These are phyloP conservation scores for Oxystoma pomonae DNA, from an alignment of 2,888 invertebrate genomes.

Conservation along the genomic window DNA sequence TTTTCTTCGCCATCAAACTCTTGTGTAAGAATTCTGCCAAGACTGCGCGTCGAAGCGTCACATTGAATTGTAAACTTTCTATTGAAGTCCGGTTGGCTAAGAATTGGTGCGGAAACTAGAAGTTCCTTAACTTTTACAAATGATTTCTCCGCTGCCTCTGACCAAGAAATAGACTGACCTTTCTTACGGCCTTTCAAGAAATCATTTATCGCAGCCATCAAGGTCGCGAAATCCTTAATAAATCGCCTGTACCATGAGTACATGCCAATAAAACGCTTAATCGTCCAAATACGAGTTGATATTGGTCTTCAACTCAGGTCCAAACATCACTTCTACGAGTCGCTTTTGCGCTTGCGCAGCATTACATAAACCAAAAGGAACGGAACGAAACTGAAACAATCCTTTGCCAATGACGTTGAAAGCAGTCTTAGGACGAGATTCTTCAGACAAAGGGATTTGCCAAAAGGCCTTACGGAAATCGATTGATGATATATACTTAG, in stretches of 20 bases:
- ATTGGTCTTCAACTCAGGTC: no score
- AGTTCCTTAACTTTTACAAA: not conserved
- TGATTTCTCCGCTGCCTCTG: slow-evolving; percentile 2
- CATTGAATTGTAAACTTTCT: no score
- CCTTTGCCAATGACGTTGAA: not conserved
- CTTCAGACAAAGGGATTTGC: slow-evolving; percentile 3
- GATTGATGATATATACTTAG: not conserved
- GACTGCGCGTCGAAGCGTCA: no score
- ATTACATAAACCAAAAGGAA: slow-evolving; percentile 6
- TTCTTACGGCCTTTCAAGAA: slow-evolving; percentile 1
- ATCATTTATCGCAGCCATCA: no score
- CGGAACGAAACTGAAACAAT: slow-evolving; percentile 3
- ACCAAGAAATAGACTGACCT: not conserved
- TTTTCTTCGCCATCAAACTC: no score
- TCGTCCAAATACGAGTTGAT: not conserved
- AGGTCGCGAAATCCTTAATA: slow-evolving; percentile 6
- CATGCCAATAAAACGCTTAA: no score
- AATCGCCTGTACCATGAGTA: slow-evolving; percentile 12
- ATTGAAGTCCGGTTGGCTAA: no score
- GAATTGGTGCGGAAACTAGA: slow-evolving; percentile 14
- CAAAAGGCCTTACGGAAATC: slow-evolving; percentile 1
- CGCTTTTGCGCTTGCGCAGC: not conserved
- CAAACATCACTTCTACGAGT: no score
- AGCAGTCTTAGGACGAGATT: not conserved
- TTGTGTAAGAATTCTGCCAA: no score